Evolutionary conservation across 2,797 vertebrate species (phyloP).

Genomic region (Sciaenops ocellatus): DNA sequence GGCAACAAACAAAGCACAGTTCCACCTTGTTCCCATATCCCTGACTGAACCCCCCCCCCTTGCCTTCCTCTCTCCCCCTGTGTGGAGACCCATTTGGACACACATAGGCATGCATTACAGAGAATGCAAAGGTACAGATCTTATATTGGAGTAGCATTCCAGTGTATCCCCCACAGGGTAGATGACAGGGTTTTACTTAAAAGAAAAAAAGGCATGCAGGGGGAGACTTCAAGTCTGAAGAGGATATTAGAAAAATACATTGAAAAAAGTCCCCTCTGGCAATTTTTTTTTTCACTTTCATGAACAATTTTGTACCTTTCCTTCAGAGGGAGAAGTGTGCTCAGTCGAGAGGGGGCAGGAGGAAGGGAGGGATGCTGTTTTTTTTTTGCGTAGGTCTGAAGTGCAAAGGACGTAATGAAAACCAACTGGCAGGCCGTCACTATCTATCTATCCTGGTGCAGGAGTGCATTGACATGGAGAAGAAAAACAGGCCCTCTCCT

Average conservation of each 20-base stretch:
- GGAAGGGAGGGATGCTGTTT: constrained; percentile 58
- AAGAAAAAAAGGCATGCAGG: constrained; percentile 76
- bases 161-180: constrained; percentile 79
- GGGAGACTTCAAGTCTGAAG: constrained; percentile 85
- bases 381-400: constrained; percentile 67
- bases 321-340: constrained; percentile 71
- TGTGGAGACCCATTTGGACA: constrained; percentile 71
- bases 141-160: constrained; percentile 84
- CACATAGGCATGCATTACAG: constrained; percentile 69
- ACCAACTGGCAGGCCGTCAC: constrained; percentile 86
- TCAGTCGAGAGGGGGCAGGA: constrained; percentile 57
- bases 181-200: constrained; percentile 86
- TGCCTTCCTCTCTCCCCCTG: constrained; percentile 33
- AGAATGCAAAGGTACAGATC: constrained; percentile 82
- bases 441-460: constrained; percentile 81
- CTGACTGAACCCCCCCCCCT: constrained; percentile 28
- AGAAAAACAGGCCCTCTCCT: constrained; percentile 79
- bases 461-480: constrained; percentile 73
- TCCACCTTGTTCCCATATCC: constrained; percentile 82
- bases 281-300: constrained; percentile 76
- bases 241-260: constrained; percentile 90
- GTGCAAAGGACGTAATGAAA: constrained; percentile 84
- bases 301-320: constrained; percentile 83
- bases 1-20: constrained; percentile 84
- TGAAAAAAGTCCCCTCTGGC: constrained; percentile 79